Evolutionary conservation across 2,113 vertebrate genomes (phyloP), one percentile per base, ranked within the genome.

Genomic region (Tamias sibiricus): DNA sequence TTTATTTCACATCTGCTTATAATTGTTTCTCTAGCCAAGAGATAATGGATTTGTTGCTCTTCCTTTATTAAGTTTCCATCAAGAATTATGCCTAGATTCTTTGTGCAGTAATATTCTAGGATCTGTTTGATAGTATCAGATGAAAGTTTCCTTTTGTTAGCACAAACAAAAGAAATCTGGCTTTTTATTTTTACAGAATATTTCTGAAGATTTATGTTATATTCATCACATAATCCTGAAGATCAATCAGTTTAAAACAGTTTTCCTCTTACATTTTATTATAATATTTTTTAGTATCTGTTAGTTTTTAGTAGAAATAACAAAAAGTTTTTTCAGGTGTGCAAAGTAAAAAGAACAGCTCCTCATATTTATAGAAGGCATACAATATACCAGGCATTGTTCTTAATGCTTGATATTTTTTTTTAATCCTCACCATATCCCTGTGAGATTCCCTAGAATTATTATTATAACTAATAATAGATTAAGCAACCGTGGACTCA

Each of bases 41-140:
- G 69, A 42, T n/a, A 87, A 32, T 80, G 92, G 54, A 88, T n/a
- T 74, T 80, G 57, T 96, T 66, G 0, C 66, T 97, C 17, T 59
- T 95, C 28, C 7, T 81, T 76, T 83, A 37, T 59, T 82, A 87
- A 94, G 47, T 79, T 86, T 69, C 9, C 37, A 37, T 96, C 72
- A 86, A 35, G 42, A 71, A 59, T 76, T 16, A 35, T 75, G 8
- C 47, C 26, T 76, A 32, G 8, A 89, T 91, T 96, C 81, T 76
- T 85, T 62, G 19, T 76, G 84, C 76, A 95, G 24, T 84, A 42
- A 0, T 81, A 40, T 87, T 0, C 62, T 64, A 88, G 74, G 84
- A 92, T 85, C 96, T 97, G 91, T 93, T 86, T n/a, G 0, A 82
- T 97, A 69, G 76, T 96, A 87, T 95, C 94, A 97, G 95, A 88